Conservation (phyloP, 2,113 vertebrate genomes). For the Ptychochromis oligacanthus region DNA sequence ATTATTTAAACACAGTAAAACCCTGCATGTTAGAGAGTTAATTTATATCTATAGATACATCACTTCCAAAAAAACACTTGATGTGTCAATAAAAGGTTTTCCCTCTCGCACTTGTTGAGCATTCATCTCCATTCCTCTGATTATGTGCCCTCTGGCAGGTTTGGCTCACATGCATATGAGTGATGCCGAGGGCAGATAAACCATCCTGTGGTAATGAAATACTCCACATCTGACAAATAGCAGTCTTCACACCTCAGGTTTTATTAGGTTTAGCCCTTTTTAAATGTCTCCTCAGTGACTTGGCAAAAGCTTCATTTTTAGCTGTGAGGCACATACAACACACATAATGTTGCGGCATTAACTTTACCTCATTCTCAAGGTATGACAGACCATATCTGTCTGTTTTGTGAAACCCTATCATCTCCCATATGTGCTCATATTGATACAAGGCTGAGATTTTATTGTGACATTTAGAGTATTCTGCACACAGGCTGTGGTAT, state of each 20-base stretch:
- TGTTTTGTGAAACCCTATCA: background rate
- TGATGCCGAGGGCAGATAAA: constrained; percentile 42
- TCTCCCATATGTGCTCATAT: background rate
- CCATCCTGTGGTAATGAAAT: constrained; percentile 59
- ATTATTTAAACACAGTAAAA: constrained; percentile 38
- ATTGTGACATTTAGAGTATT: constrained; percentile 49
- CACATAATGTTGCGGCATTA: constrained; percentile 9
- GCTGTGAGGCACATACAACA: constrained; percentile 1
- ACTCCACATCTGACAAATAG: constrained; percentile 50
- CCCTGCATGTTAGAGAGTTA: background rate
- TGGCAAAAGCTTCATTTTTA: constrained; percentile 26
- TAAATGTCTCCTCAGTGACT: constrained; percentile 45
- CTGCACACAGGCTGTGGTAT: constrained; percentile 9
- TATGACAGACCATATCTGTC: background rate
- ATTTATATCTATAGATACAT: constrained; percentile 18
- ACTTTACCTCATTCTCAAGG: constrained; percentile 8
- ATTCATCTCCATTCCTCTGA: constrained; percentile 46
- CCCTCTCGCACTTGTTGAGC: background rate
- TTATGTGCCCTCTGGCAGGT: constrained; percentile 31
- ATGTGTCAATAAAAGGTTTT: constrained; percentile 35
- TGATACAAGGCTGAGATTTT: constrained; percentile 35
- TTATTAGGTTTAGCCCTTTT: constrained; percentile 58
- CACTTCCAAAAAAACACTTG: constrained; percentile 20
- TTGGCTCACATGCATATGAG: constrained; percentile 44
- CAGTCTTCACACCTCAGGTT: constrained; percentile 27